phyloP scores from a whole-genome alignment of 2,888 invertebrate genomes.

The Trissoscelio sp. region DNA sequence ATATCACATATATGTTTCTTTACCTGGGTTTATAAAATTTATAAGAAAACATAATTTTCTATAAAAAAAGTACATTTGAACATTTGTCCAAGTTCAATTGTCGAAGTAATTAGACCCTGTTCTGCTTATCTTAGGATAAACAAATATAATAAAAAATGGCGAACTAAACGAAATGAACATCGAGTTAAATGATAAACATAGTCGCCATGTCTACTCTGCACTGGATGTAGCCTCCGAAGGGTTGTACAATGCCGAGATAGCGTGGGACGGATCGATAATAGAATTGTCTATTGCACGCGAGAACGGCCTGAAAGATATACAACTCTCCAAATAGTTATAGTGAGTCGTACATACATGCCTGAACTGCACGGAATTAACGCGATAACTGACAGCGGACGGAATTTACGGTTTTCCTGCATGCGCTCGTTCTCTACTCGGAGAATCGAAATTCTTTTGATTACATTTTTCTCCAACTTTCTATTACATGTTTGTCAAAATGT shows the following conservation, averaged over 20 bases:
- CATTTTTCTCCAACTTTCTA: too few species aligned
- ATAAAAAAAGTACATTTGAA: too few species aligned
- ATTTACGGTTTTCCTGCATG: conserved; percentile 61
- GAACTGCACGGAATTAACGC: conserved; percentile 66
- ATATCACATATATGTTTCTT: too few species aligned
- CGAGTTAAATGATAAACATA: conserved; percentile 24
- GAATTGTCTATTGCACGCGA: conserved; percentile 80
- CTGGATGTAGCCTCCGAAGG: conserved; percentile 44
- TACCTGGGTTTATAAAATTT: too few species aligned
- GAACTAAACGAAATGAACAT: too few species aligned
- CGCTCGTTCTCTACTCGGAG: conserved; percentile 5
- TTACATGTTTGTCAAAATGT: too few species aligned
- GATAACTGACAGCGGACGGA: conserved; percentile 63
- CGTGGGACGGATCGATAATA: conserved; percentile 78
- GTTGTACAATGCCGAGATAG: conserved; percentile 69
- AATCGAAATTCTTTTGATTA: too few species aligned
- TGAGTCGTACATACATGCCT: conserved; percentile 64
- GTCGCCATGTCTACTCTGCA: conserved; percentile 42
- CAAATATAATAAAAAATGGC: too few species aligned
- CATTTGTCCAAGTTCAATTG: too few species aligned
- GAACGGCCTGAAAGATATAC: conserved; percentile 76
- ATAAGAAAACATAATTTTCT: too few species aligned
- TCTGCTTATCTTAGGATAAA: too few species aligned
- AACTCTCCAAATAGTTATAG: conserved; percentile 71
- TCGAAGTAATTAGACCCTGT: too few species aligned